Evolutionary conservation across 2,113 vertebrate genomes (phyloP).

Genomic region (Sterrhoptilus dennistouni): DNA sequence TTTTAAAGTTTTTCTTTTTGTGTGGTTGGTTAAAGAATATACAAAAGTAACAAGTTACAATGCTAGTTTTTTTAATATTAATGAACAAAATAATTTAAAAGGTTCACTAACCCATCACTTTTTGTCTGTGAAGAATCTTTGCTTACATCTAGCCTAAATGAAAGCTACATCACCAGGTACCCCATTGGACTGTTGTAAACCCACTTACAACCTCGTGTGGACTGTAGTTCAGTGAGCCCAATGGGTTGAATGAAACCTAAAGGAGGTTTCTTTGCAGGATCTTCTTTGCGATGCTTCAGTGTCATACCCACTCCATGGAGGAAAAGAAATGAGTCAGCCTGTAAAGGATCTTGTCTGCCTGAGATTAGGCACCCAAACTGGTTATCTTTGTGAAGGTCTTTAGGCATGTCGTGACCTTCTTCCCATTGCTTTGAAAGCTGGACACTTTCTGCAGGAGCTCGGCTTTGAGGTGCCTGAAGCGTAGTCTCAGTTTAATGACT

Average conservation of each 20-base stretch:
- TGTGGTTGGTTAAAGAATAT: background rate
- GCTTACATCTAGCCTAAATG: background rate
- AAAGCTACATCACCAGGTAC: background rate
- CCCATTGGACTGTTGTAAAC: background rate
- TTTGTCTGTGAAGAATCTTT: background rate
- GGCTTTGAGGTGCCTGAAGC: background rate
- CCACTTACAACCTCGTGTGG: rapidly evolving
- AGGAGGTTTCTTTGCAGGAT: background rate
- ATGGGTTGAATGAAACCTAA: background rate
- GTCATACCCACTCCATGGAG: background rate
- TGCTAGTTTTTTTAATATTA: background rate
- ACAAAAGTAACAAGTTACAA: background rate
- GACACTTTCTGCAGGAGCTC: background rate
- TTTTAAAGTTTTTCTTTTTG: background rate
- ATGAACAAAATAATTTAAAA: background rate
- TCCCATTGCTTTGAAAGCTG: background rate
- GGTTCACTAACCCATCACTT: background rate
- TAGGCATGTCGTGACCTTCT: background rate
- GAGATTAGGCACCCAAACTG: background rate
- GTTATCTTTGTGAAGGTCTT: background rate
- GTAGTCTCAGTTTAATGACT: background rate
- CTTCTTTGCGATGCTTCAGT: background rate
- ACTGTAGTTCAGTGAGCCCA: background rate
- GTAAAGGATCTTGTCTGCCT: background rate
- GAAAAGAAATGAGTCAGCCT: background rate